phyloP scores from a whole-genome alignment of 2,113 vertebrate genomes.

The Planiliza haematocheilus region DNA sequence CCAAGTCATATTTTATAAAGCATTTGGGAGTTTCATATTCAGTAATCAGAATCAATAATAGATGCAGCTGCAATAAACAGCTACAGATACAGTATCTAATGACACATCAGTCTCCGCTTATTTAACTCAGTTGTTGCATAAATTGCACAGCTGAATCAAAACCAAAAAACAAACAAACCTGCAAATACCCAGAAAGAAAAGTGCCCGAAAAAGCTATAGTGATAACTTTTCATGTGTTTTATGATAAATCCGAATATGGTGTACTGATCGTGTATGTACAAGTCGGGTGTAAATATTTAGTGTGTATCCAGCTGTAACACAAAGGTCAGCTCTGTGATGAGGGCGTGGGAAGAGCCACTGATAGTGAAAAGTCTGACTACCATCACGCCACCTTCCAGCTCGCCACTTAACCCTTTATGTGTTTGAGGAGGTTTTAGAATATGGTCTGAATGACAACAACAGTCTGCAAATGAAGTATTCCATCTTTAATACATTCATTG shows the following conservation, averaged over 20 bases:
- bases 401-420: slow-evolving; percentile 11
- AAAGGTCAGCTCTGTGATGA: slow-evolving; percentile 44
- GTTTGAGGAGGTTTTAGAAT: not conserved
- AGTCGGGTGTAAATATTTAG: not conserved
- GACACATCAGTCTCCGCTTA: slow-evolving; percentile 6
- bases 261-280: no score
- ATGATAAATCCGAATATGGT: no score
- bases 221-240: not conserved
- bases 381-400: slow-evolving; percentile 12
- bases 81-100: not conserved
- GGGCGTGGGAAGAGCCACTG: not conserved
- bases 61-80: no score
- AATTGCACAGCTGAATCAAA: slow-evolving; percentile 11
- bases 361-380: not conserved
- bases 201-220: not conserved
- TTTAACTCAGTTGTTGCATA: slow-evolving; percentile 2
- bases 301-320: slow-evolving; percentile 13
- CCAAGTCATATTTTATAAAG: no score
- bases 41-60: no score
- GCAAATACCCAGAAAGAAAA: not conserved
- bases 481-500: no score
- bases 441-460: no score
- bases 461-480: no score
- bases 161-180: not conserved
- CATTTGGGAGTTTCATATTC: no score